Conservation (phyloP, 2,888 invertebrate genomes). For the Podotricha telesiphe region DNA sequence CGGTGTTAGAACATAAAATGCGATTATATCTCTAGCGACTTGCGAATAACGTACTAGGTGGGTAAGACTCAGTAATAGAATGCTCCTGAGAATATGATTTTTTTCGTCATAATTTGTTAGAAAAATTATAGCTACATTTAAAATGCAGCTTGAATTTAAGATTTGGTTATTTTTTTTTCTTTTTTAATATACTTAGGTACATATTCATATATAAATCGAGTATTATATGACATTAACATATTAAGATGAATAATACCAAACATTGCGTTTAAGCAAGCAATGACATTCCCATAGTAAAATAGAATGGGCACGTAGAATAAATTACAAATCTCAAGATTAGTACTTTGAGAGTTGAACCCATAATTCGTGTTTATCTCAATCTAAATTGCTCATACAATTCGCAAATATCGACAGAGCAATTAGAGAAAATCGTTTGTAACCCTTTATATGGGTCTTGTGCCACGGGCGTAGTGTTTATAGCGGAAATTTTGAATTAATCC, state of each 20-base stretch:
- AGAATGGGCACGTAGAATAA: constrained; percentile 17
- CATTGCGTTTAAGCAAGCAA: neutral
- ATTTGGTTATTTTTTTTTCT: neutral
- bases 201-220: neutral
- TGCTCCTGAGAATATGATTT: constrained; percentile 68
- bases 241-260: neutral
- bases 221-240: neutral
- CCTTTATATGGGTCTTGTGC: constrained; percentile 58
- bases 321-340: constrained; percentile 43
- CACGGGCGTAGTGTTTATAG: constrained; percentile 72
- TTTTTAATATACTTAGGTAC: neutral
- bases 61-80: constrained; percentile 74
- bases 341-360: constrained; percentile 56
- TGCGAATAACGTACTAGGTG: constrained; percentile 72
- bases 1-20: constrained; percentile 81
- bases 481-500: constrained; percentile 70
- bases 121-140: too few species aligned
- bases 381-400: constrained; percentile 70
- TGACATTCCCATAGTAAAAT: neutral
- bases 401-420: constrained; percentile 69
- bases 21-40: constrained; percentile 79
- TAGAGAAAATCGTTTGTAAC: constrained; percentile 66
- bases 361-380: constrained; percentile 69
- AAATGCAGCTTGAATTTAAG: neutral
- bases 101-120: neutral